phyloP scores from a whole-genome alignment of 2,888 invertebrate genomes.

The Sipha maydis region DNA sequence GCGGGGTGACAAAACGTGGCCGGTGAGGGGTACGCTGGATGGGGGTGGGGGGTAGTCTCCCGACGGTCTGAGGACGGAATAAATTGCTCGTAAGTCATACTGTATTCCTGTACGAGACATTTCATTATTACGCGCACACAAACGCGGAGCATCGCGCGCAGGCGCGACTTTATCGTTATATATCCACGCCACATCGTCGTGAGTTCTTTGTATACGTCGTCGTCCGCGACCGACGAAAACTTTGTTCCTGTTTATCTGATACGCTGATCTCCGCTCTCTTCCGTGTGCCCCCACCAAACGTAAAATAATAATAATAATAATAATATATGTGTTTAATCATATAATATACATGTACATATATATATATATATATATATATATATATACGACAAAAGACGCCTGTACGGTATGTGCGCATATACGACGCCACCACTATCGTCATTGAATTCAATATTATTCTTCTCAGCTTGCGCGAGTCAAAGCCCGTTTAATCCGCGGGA shows the following conservation, averaged over 20 bases:
- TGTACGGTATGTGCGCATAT: neutral
- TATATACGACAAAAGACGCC: neutral
- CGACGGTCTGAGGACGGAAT: constrained; percentile 48
- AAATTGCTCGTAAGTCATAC: constrained; percentile 61
- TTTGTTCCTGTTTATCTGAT: constrained; percentile 52
- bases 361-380: neutral
- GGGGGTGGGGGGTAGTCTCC: neutral
- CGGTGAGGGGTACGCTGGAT: neutral
- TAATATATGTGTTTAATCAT: neutral
- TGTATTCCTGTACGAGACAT: constrained; percentile 59
- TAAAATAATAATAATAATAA: constrained; percentile 24
- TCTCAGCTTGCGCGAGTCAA: constrained; percentile 19
- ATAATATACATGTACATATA: neutral
- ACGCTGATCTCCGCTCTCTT: neutral
- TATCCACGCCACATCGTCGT: constrained; percentile 34
- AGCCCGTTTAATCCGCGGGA: constrained; percentile 27
- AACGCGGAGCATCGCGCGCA: neutral
- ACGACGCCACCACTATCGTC: neutral
- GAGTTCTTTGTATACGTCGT: constrained; percentile 45
- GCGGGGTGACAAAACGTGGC: neutral
- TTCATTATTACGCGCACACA: constrained; percentile 47
- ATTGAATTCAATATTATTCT: constrained; percentile 44
- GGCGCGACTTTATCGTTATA: constrained; percentile 53
- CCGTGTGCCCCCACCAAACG: neutral
- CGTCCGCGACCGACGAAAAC: constrained; percentile 40